Evolutionary conservation across 2,888 invertebrate species (phyloP).

Genomic region (Eubasilissa splendida): DNA sequence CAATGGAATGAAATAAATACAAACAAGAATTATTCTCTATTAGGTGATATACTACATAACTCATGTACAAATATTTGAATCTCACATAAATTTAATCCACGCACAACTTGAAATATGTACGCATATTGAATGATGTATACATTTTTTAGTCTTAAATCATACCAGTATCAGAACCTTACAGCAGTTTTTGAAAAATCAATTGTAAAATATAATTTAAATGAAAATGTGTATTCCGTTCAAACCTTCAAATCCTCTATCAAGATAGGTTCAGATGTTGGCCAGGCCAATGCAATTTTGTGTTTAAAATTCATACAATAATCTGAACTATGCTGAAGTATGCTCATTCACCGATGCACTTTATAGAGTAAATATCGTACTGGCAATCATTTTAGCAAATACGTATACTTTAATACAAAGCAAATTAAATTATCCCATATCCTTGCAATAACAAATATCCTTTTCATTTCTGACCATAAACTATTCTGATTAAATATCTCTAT

Average conservation of each 20-base stretch:
- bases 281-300: conserved; percentile 23
- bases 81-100: conserved; percentile 16
- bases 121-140: not conserved
- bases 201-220: conserved; percentile 5
- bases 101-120: not conserved
- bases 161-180: not conserved
- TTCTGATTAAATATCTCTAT: conserved; percentile 1
- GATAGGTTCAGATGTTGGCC: not conserved
- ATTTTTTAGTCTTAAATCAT: not conserved
- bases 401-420: not conserved
- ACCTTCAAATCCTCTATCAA: not conserved
- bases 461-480: conserved; percentile 20
- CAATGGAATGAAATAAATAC: too few species aligned
- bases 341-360: conserved; percentile 48
- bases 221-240: not conserved
- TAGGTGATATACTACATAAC: too few species aligned
- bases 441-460: conserved; percentile 18
- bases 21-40: too few species aligned
- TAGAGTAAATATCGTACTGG: conserved; percentile 44
- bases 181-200: not conserved
- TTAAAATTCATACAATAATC: conserved; percentile 44
- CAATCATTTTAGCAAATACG: conserved; percentile 43
- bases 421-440: not conserved
- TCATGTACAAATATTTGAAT: conserved; percentile 15
- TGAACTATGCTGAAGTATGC: conserved; percentile 44